These are phyloP conservation scores for Epinotia ramella DNA, from an alignment of 2,888 invertebrate genomes.

Conservation along the genomic window DNA sequence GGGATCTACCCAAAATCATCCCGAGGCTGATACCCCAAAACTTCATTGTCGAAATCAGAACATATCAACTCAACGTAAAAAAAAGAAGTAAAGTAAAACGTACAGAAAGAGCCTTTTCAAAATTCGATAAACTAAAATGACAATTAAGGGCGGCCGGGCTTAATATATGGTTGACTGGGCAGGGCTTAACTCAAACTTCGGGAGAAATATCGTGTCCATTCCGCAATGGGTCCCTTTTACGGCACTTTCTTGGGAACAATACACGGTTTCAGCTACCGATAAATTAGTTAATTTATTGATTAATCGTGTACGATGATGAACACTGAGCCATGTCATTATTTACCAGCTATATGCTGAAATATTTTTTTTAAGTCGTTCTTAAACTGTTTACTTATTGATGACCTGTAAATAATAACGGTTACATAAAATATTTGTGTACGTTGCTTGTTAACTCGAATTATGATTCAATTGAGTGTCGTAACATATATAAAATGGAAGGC, in stretches of 20 bases:
- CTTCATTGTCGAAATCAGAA: background rate
- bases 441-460: background rate
- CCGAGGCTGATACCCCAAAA: background rate
- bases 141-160: constrained; percentile 26
- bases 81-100: background rate
- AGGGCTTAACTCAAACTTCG: constrained; percentile 23
- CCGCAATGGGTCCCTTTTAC: constrained; percentile 28
- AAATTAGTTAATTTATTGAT: constrained; percentile 30
- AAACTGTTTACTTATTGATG: background rate
- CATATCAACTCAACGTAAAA: background rate
- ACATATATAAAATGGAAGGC: background rate
- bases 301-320: constrained; percentile 1
- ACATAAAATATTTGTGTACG: background rate
- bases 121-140: constrained; percentile 29
- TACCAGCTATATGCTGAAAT: background rate
- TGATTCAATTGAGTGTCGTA: background rate
- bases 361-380: too few species aligned
- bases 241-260: constrained; percentile 31
- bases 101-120: background rate
- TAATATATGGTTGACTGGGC: constrained; percentile 35
- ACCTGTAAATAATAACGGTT: too few species aligned
- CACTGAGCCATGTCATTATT: background rate
- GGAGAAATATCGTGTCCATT: constrained; percentile 17
- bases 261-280: constrained; percentile 23
- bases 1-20: background rate